These are phyloP conservation scores for Monodelphis domestica DNA, from an alignment of 2,797 vertebrate genomes.

Conservation along the genomic window DNA sequence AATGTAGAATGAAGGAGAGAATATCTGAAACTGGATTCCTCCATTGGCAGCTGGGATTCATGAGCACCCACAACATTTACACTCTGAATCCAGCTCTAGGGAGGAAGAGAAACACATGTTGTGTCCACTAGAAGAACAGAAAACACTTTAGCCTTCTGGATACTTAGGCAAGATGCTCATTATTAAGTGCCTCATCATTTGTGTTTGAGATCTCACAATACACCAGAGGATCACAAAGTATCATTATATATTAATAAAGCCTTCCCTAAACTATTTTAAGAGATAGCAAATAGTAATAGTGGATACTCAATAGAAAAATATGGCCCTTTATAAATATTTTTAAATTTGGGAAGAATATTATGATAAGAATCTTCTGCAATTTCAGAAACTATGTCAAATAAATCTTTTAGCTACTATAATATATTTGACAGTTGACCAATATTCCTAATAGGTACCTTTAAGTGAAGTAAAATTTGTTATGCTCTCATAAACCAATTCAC, in stretches of 20 bases:
- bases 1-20: not conserved
- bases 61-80: not conserved
- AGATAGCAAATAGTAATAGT: not conserved
- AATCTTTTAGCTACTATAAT: not conserved
- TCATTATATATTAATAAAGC: constrained; percentile 15
- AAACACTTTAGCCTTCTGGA: not conserved
- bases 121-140: not conserved
- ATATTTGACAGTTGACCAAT: constrained; percentile 37
- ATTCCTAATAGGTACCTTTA: constrained; percentile 25
- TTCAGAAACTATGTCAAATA: constrained; percentile 25
- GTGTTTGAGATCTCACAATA: not conserved
- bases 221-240: constrained; percentile 17
- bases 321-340: constrained; percentile 35
- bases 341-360: constrained; percentile 30
- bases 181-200: constrained; percentile 21
- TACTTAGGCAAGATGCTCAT: not conserved
- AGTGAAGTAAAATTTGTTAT: constrained; percentile 30
- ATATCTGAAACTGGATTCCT: not conserved
- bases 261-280: not conserved
- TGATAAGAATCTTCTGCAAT: not conserved
- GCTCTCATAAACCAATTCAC: constrained; percentile 37
- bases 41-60: not conserved
- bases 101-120: not conserved
- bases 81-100: not conserved
- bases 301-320: constrained; percentile 28